Base-by-base conservation (phyloP, 2,113 vertebrate genomes). In the Poicephalus meyeri region DNA sequence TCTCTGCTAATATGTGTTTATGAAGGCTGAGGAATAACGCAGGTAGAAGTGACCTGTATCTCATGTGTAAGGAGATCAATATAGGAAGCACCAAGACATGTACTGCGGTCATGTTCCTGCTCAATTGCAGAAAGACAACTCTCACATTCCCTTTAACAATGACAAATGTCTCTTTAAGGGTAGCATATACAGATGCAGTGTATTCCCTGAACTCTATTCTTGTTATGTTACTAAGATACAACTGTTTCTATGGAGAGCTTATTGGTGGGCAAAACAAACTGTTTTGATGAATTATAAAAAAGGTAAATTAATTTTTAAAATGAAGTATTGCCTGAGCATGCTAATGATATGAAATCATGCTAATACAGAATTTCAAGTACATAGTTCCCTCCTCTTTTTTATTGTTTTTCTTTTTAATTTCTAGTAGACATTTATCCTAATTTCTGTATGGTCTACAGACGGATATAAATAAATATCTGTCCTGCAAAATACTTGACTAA, bases 211-310 rank as follows among this genome's bases (percentile, higher is more conserved):
- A 89, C 86, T 89, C 94, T 91, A 26, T 89, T 97, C 78, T 86
- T 86, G 86, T 63, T 77, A 81, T 89, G 97, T 97, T 97, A 97
- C 96, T 95, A 97, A 96, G 96, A 97, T 80, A 97, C 93, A 17
- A 86, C 94, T 96, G 95, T 97, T 97, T 97, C 96, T 97, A 97
- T 93, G 94, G 95, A 95, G 86, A 96, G 86, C 80, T 89, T 73
- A 65, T 89, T 85, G 89, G 78, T 92, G 79, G 69, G 86, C 69
- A 97, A 89, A 94, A 93, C 88, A 89, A 95, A 89, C 42, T 53
- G 25, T 39, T 95, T 79, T 82, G 80, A 93, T 94, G 42, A 86
- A 95, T 88, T 93, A 81, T 74, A 86, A 84, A 93, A 88, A 84
- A 79, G 55, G 58, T 49, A 87, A 91, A 91, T 52, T 55, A 86